phyloP scores from a whole-genome alignment of 1,140 invertebrate genomes.

The Globodera ellingtonae region DNA sequence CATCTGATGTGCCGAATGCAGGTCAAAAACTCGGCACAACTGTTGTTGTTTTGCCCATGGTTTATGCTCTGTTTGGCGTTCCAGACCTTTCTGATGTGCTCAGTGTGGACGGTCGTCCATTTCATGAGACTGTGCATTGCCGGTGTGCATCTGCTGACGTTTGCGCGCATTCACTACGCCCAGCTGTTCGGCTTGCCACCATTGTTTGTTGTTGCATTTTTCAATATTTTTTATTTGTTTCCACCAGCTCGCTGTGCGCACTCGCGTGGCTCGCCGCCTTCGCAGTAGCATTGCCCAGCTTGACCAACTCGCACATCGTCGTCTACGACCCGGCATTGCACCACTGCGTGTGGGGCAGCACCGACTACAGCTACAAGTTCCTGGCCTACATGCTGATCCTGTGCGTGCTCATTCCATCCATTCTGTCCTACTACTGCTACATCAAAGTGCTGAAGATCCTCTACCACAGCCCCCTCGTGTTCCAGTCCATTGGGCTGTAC shows the following conservation, averaged over 20 bases:
- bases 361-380: conserved; percentile 64
- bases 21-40: conserved; percentile 34
- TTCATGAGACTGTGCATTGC: conserved; percentile 64
- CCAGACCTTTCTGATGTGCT: conserved; percentile 63
- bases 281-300: conserved; percentile 56
- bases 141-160: conserved; percentile 63
- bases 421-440: conserved; percentile 62
- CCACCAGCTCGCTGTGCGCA: conserved; percentile 34
- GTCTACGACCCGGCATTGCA: conserved; percentile 57
- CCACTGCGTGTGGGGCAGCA: conserved; percentile 57
- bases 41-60: no score
- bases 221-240: not conserved
- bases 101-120: conserved; percentile 61
- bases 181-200: conserved; percentile 62
- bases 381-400: conserved; percentile 62
- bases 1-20: conserved; percentile 59
- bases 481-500: conserved; percentile 63
- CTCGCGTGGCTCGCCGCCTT: conserved; percentile 65
- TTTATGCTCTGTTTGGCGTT: conserved; percentile 28
- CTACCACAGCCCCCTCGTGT: conserved; percentile 63
- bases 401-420: conserved; percentile 58
- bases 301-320: conserved; percentile 64
- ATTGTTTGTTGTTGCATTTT: conserved; percentile 16
- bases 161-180: conserved; percentile 65
- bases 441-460: conserved; percentile 62